Evolutionary conservation across 1,140 invertebrate species (phyloP), one percentile per base, ranked within the genome.

Genomic region (Caenorhabditis latens): DNA sequence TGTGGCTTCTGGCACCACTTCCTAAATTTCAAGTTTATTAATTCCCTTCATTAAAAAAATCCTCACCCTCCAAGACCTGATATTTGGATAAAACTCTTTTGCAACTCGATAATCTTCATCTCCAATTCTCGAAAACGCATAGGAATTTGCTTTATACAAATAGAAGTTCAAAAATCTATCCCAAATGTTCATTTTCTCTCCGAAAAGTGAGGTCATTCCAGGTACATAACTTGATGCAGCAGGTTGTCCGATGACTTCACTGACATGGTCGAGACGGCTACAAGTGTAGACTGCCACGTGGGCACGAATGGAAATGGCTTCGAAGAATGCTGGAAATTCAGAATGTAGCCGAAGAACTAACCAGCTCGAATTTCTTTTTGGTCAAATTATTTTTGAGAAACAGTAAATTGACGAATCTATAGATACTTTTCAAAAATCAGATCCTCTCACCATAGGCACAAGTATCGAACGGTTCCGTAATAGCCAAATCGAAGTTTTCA

Each of bases 1-100:
- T 24, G 88, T 50, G 9, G 84, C 42, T 82, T 83, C 58, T n/a
- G 87, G 42, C 5, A 87, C 21, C 21, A 84, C 53, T 50, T 87
- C 71, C 84, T 87, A 7, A 84, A 63, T 55, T 32, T 5, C 24
- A 86, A 32, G 16, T 43, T 16, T 3, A 21, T 2, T 55, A 7
- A 0, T 24, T 46, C 19, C 7, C 0, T 50, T 48, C 4, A 40
- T 9, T 42, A 32, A 32, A 40, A 65, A 9, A 40, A 13, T 8
- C 6, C 43, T 42, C 40, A 85, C 84, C 19, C 65, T 63, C 53
- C 61, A 65, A 24, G 55, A n/a, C 8, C 24, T n/a, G 3, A 32
- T 43, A 46, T 50, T 46, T 14, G 21, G 40, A 63, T 32, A 43
- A 7, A 16, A 43, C 11, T 82, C n/a, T 19, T 53, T 83, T 11